Base-by-base conservation (phyloP, 1,140 invertebrate species). In the Aradophagus sp. region DNA sequence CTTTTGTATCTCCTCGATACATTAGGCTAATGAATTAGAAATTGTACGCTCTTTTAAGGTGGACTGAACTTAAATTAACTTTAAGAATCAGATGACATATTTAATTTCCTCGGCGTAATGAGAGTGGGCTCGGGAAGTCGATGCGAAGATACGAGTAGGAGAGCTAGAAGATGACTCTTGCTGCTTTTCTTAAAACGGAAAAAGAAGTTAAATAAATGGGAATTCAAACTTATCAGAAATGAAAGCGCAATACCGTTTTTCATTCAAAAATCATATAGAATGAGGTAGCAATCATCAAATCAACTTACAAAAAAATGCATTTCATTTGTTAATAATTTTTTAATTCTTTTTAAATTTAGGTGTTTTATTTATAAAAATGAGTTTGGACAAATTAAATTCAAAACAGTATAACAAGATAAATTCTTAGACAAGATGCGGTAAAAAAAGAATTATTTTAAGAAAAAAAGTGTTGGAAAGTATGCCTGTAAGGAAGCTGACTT, bases 61-160 rank as follows among this genome's bases (percentile, higher is more conserved):
- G 70, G 58, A 58, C 72, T 62, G 73, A 77, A 77, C 65, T 81
- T 80, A 75, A 81, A 80, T 80, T 79, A 80, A 80, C 70, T 79
- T 82, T 77, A 82, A 80, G 80, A 80, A 80, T 80, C 78, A 79
- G 78, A 80, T 77, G 80, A 80, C 80, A 79, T 80, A 80, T 82
- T 82, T 82, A 82, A 82, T 82, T 82, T 81, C 80, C 79, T 78
- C 38, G 62, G 74, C 75, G 80, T 80, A 81, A 80, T 78, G 79
- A 79, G 79, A 80, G 80, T 77, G 66, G 75, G 55, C 74, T 74
- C 53, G 56, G 58, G 67, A 77, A 77, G 76, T 52, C 55, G 47
- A 41, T 19, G 55, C 39, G 55, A 75, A 77, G 73, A 78, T 77
- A 80, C 70, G 74, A 72, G 61, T 55, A 74, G 74, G 74, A 80